These are phyloP conservation scores for Notothenia coriiceps DNA, from an alignment of 2,113 vertebrate genomes.

Conservation along the genomic window DNA sequence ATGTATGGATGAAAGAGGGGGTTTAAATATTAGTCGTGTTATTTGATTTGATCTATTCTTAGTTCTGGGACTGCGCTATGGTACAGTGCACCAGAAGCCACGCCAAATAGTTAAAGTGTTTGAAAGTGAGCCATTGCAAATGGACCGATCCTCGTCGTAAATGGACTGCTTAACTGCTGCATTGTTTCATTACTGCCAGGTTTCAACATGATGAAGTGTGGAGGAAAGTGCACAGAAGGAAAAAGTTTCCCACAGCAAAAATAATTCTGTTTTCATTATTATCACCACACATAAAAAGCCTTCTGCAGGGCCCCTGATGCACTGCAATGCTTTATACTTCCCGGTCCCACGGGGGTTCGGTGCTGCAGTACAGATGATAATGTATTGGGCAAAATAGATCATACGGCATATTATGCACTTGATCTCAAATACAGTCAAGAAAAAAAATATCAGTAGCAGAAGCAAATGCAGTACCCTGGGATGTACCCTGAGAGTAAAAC, in stretches of 20 bases:
- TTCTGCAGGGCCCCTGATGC: slow-evolving; percentile 17
- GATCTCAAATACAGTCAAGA: slow-evolving; percentile 15
- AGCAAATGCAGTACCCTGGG: slow-evolving; percentile 32
- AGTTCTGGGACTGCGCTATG: slow-evolving; percentile 28
- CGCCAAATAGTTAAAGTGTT: slow-evolving; percentile 32
- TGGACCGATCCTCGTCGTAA: slow-evolving; percentile 39
- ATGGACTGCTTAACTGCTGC: slow-evolving; percentile 44
- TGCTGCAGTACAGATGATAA: slow-evolving; percentile 16
- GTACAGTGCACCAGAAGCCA: slow-evolving; percentile 24
- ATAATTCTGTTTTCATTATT: slow-evolving; percentile 8
- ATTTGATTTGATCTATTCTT: slow-evolving; percentile 26
- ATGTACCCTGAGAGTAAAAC: slow-evolving; percentile 54
- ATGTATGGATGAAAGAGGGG: slow-evolving; percentile 30
- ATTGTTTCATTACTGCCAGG: slow-evolving; percentile 53
- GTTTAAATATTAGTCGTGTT: slow-evolving; percentile 8
- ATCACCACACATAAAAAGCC: slow-evolving; percentile 15
- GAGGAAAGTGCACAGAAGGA: slow-evolving; percentile 39
- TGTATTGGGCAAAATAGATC: not conserved
- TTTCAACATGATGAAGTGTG: slow-evolving; percentile 30
- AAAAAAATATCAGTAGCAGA: slow-evolving; percentile 35
- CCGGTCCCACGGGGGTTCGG: not conserved
- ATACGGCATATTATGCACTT: not conserved
- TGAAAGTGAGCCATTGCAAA: slow-evolving; percentile 58
- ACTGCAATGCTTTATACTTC: slow-evolving; percentile 11
- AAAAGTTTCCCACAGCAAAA: slow-evolving; percentile 28